Base-by-base conservation (phyloP, 2,888 invertebrate genomes). In the Tipula vernalis region DNA sequence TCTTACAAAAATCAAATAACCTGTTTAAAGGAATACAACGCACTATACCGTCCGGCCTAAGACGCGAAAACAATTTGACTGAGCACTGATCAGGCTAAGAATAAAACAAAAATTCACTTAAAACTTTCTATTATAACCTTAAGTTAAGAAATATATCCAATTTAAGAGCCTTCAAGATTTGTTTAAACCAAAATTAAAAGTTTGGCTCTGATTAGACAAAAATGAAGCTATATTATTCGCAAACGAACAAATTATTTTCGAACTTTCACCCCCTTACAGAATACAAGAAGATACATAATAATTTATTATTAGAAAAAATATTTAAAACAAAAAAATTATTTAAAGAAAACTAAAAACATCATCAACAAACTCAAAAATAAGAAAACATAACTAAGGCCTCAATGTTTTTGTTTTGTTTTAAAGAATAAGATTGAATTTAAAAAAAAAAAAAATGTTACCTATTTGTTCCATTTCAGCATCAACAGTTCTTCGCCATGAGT, bases 401-500 rank as follows among this genome's bases (percentile, higher is more conserved):
- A 15, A 15, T 51, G 15, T 39, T 39, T 39, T 39, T 28, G 2
- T 28, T 39, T 51, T 71, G 71, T 71, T 71, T 71, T 28, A 71
- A 51, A 71, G 71, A 71, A 71, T 71, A 71, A 28, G 71, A 71
- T 71, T 71, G 71, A 51, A 51, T 51, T 51, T 44, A 12, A 44
- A 51, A 4, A 51, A 71, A 71, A 71, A 71, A 71, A 71, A 71
- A 71, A 28, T 2, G 36, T 84, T 84, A 84, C 84, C 84, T 84
- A 84, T 84, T 84, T 84, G 84, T 84, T 84, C 84, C 84, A 84
- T 84, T 84, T 84, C 84, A 84, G 84, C 84, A 39, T 84, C 84
- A 84, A 84, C 84, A 84, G 84, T 84, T 84, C 84, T 84, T 84
- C 84, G 84, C 84, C 84, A 84, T 84, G 84, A 84, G 41, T 84